A percentile compares a stretch with the other conserved stretches of the same genome.
These are phyloP conservation scores for Hippocampus comes DNA, from an alignment of 2,113 vertebrate genomes.

Conservation along the genomic window DNA sequence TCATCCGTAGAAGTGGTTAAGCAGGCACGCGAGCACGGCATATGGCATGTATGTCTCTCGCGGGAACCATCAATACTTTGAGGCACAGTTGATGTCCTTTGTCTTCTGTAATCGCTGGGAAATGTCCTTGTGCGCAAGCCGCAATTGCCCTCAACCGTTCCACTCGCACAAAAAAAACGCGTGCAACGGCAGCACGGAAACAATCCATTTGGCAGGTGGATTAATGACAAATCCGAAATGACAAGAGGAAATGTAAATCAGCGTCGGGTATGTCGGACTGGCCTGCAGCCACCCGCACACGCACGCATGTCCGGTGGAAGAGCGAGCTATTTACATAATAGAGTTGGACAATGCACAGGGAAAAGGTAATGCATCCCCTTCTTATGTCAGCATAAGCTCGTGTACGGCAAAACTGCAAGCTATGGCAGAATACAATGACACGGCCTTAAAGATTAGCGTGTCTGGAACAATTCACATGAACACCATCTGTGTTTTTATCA, in stretches of 20 bases:
- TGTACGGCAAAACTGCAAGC: conserved; percentile 4
- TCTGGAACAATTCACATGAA: conserved; percentile 36
- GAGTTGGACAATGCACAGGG: conserved; percentile 39
- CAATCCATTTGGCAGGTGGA: conserved; percentile 36
- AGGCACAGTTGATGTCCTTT: conserved; percentile 42
- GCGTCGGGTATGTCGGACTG: not conserved
- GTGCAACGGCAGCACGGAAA: conserved; percentile 10
- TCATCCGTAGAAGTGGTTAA: conserved; percentile 28
- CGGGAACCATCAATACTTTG: conserved; percentile 37
- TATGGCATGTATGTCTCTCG: conserved; percentile 33
- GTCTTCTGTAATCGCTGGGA: conserved; percentile 27
- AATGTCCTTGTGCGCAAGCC: conserved; percentile 42
- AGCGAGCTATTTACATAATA: conserved; percentile 53
- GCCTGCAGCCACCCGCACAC: conserved; percentile 3
- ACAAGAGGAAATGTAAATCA: conserved; percentile 51
- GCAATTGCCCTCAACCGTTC: conserved; percentile 11
- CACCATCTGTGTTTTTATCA: conserved; percentile 2
- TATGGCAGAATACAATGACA: conserved; percentile 21
- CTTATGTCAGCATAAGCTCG: conserved; percentile 48
- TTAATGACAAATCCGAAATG: conserved; percentile 43
- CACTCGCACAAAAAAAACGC: not conserved
- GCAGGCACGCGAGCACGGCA: conserved; percentile 25
- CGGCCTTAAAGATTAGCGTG: conserved; percentile 28
- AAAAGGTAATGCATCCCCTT: conserved; percentile 40
- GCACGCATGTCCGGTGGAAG: conserved; percentile 3